Evolutionary conservation across 1,140 invertebrate species (phyloP).

Genomic region (Diabrotica virgifera): DNA sequence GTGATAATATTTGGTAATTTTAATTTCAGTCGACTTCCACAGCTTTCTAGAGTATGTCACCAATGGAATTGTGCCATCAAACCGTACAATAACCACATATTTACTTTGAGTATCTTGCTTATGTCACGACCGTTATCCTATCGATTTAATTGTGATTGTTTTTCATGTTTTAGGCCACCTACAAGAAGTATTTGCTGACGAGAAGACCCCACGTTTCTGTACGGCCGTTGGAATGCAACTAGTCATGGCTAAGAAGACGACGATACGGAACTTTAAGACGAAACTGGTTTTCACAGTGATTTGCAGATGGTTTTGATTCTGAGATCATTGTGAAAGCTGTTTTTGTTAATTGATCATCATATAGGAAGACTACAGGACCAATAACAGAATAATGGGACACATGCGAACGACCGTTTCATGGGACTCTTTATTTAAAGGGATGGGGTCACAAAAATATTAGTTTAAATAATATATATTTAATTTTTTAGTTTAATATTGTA

Average conservation of each 20-base stretch:
- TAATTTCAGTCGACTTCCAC: not conserved
- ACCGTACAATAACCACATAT: no score
- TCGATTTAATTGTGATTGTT: slow-evolving; percentile 7
- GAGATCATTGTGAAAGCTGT: slow-evolving; percentile 94
- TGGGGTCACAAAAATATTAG: no score
- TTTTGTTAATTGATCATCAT: slow-evolving; percentile 62
- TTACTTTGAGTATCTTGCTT: no score
- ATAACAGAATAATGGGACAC: no score
- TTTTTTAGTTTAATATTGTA: no score
- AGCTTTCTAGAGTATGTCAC: not conserved
- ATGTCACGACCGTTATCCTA: not conserved
- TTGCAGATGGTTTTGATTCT: slow-evolving; percentile 81
- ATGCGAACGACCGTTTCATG: no score
- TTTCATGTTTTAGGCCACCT: slow-evolving; percentile 18
- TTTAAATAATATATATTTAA: no score
- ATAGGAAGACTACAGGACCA: not conserved
- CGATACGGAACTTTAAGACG: slow-evolving; percentile 51
- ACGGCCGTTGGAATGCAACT: slow-evolving; percentile 24
- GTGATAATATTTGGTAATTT: slow-evolving; percentile 5
- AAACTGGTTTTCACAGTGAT: slow-evolving; percentile 92
- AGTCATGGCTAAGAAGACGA: slow-evolving; percentile 23
- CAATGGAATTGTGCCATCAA: not conserved
- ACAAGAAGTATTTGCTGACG: slow-evolving; percentile 3
- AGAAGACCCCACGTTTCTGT: slow-evolving; percentile 28
- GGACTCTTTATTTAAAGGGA: no score